Conservation (phyloP, 2,797 vertebrate genomes). For the Loris lydekkerianus region DNA sequence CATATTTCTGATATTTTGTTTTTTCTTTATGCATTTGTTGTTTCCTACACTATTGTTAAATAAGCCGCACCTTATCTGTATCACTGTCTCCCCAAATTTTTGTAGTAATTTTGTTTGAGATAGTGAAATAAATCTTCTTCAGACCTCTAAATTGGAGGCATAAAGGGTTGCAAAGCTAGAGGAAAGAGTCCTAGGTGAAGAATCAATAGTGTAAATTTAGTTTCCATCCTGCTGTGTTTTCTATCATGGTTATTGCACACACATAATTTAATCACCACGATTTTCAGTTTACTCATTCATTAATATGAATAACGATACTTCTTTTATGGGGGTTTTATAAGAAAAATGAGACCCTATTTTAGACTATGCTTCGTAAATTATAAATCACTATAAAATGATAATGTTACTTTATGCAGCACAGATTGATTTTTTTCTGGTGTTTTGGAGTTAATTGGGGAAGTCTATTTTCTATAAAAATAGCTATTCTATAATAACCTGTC, state of each 20-base stretch:
- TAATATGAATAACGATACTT: not conserved
- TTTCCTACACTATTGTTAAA: not conserved
- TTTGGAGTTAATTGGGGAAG: slow-evolving; percentile 42
- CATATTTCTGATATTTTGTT: not conserved
- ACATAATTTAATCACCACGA: slow-evolving; percentile 6
- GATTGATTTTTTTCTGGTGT: slow-evolving; percentile 27
- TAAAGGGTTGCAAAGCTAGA: not conserved
- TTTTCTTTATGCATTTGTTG: not conserved
- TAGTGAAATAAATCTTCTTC: not conserved
- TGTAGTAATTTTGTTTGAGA: not conserved
- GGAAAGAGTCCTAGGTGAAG: not conserved
- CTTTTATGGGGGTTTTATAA: not conserved
- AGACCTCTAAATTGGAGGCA: not conserved
- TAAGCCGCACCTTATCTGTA: not conserved
- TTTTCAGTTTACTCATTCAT: slow-evolving; percentile 1
- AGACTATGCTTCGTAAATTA: slow-evolving; percentile 38
- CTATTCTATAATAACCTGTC: not conserved
- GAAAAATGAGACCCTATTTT: slow-evolving; percentile 21
- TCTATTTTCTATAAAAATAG: slow-evolving; percentile 53
- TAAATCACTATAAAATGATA: slow-evolving; percentile 60
- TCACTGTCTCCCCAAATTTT: not conserved
- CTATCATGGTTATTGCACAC: not conserved
- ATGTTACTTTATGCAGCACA: slow-evolving; percentile 1
- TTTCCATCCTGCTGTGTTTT: not conserved
- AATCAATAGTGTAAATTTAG: slow-evolving; percentile 30